phyloP scores from a whole-genome alignment of 2,797 vertebrate genomes.

The Balearica regulorum region DNA sequence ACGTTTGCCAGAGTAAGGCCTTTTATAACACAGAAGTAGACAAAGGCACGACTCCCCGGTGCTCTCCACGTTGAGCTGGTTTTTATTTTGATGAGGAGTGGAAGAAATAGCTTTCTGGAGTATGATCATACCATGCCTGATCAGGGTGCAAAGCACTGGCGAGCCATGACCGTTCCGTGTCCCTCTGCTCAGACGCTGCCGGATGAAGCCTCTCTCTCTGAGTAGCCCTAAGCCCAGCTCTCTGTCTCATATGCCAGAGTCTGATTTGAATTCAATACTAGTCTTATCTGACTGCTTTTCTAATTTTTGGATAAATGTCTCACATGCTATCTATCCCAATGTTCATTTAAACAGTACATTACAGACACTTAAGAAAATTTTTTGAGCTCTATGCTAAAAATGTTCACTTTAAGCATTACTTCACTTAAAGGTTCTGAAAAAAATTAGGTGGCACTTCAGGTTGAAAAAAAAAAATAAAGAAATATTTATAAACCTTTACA shows the following conservation, averaged over 20 bases:
- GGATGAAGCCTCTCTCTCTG: background rate
- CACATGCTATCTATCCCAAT: background rate
- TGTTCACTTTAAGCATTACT: background rate
- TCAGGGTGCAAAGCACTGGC: background rate
- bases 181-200: background rate
- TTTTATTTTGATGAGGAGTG: background rate
- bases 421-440: background rate
- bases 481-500: background rate
- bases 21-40: background rate
- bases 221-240: background rate
- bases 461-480: background rate
- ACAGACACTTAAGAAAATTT: background rate
- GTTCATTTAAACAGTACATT: background rate
- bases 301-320: background rate
- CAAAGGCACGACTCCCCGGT: background rate
- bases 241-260: background rate
- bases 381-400: background rate
- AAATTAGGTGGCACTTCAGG: background rate
- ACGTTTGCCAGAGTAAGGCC: background rate
- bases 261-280: background rate
- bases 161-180: fast-evolving
- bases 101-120: background rate
- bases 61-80: background rate
- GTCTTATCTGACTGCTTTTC: background rate
- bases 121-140: too few relatives aligned